These are phyloP conservation scores for Otolemur garnettii DNA, from an alignment of 2,113 vertebrate genomes.

Conservation along the genomic window DNA sequence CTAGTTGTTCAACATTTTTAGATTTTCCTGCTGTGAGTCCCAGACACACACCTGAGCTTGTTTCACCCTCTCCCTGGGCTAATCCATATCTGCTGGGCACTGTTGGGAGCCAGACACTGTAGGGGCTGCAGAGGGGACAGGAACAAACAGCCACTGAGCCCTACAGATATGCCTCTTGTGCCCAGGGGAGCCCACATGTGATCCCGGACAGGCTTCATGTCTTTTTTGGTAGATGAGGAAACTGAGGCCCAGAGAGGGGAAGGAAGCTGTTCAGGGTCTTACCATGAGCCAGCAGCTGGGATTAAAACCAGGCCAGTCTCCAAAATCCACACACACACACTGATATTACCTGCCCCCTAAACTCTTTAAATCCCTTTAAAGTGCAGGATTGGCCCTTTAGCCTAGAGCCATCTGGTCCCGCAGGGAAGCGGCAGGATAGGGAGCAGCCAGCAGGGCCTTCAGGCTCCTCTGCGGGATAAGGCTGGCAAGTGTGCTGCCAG, in stretches of 20 bases:
- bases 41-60: neutral
- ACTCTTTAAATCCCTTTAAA: neutral
- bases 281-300: neutral
- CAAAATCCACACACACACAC: too few species aligned
- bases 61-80: neutral
- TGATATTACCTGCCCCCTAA: neutral
- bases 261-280: neutral
- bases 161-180: fast-evolving
- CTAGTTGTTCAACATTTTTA: neutral
- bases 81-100: neutral
- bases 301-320: neutral
- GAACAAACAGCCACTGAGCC: neutral
- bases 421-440: neutral
- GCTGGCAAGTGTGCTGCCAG: too few species aligned
- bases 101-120: neutral
- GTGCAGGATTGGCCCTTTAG: neutral
- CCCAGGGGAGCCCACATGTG: fast-evolving
- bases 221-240: neutral
- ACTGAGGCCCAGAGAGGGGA: fast-evolving
- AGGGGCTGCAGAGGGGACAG: neutral
- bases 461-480: too few species aligned
- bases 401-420: neutral
- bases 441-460: neutral
- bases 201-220: neutral
- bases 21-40: neutral